Conservation (phyloP, 2,797 vertebrate species). For the Enteromius thamalakanensis region DNA sequence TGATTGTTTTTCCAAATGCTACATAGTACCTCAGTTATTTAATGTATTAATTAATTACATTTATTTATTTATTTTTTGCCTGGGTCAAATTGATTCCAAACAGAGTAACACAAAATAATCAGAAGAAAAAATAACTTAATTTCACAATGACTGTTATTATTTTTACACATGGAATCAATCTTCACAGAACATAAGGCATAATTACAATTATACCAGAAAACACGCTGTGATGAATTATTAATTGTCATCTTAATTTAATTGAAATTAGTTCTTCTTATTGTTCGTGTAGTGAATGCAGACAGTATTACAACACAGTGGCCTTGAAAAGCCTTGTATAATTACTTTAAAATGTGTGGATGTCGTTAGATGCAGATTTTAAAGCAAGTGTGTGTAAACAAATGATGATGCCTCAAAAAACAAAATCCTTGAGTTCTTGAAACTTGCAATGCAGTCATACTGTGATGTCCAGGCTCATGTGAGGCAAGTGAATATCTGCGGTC, state of each 20-base stretch:
- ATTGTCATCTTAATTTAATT: not conserved
- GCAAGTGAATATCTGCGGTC: conserved; percentile 28
- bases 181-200: not conserved
- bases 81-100: not conserved
- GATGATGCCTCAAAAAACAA: not conserved
- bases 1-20: not conserved
- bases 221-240: conserved; percentile 9
- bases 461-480: conserved; percentile 33
- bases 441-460: not conserved
- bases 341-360: not conserved
- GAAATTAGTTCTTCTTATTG: not conserved
- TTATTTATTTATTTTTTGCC: not conserved
- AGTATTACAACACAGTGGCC: not conserved
- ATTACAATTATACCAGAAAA: not conserved
- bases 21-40: not conserved
- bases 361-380: not conserved
- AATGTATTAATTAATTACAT: not conserved
- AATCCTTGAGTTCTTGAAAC: not conserved
- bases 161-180: not conserved
- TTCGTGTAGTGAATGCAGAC: not conserved
- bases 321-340: not conserved
- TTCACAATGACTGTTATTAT: not conserved
- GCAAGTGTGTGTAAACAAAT: not conserved
- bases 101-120: not conserved
- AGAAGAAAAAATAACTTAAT: not conserved